phyloP scores from a whole-genome alignment of 2,888 invertebrate genomes.

The Latheticus oryzae region DNA sequence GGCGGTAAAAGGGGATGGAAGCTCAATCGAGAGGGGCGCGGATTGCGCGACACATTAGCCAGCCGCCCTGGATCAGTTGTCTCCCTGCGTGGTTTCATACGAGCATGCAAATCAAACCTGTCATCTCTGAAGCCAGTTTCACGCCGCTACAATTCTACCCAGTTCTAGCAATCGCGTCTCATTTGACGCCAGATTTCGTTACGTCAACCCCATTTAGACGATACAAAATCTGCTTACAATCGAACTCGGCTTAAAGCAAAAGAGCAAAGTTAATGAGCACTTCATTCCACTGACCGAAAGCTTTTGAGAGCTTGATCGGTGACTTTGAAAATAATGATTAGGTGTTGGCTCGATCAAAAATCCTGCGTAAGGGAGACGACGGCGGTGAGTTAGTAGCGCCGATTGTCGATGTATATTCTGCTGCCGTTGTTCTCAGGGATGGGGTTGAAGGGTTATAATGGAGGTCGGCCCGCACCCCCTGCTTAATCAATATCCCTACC shows the following conservation, averaged over 20 bases:
- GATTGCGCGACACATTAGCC: slow-evolving; percentile 62
- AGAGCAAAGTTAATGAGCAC: not conserved
- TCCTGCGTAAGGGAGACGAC: slow-evolving; percentile 26
- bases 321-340: slow-evolving; percentile 43
- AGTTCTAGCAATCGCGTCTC: slow-evolving; percentile 19
- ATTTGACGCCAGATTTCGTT: not conserved
- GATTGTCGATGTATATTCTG: slow-evolving; percentile 41
- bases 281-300: not conserved
- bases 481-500: slow-evolving; percentile 55
- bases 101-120: slow-evolving; percentile 62
- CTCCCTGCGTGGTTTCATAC: slow-evolving; percentile 56
- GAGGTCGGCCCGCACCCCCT: slow-evolving; percentile 50
- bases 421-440: slow-evolving; percentile 51
- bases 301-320: no score
- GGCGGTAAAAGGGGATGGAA: slow-evolving; percentile 44
- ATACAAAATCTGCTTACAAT: no score
- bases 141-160: slow-evolving; percentile 44
- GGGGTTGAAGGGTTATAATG: slow-evolving; percentile 54
- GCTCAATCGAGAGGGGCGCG: slow-evolving; percentile 46
- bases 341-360: slow-evolving; percentile 40
- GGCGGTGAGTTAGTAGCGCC: slow-evolving; percentile 27
- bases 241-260: no score
- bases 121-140: slow-evolving; percentile 57
- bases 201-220: no score
- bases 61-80: slow-evolving; percentile 56